Percentiles rank a stretch among this genome's conserved stretches.
These are phyloP conservation scores for Petaurus breviceps DNA, from an alignment of 2,113 vertebrate genomes.

Conservation along the genomic window DNA sequence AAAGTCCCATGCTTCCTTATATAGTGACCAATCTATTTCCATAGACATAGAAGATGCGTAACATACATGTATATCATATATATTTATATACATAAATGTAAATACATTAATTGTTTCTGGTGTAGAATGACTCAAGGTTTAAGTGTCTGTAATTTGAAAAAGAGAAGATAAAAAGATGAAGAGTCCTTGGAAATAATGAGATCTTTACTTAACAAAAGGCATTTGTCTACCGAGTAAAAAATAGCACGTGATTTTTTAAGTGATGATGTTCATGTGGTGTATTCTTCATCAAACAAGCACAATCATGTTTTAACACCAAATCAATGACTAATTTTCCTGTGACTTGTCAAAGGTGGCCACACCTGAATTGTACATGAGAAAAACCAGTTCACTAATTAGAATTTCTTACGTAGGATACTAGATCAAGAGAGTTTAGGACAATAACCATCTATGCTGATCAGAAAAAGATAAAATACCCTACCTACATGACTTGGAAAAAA, in stretches of 20 bases:
- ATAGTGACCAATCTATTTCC: background rate
- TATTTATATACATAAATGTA: constrained; percentile 1
- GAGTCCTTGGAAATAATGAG: background rate
- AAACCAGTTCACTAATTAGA: constrained; percentile 64
- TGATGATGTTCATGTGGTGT: constrained; percentile 37
- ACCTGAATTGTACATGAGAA: constrained; percentile 56
- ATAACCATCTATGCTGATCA: background rate
- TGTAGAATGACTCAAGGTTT: constrained; percentile 34
- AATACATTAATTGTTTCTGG: constrained; percentile 23
- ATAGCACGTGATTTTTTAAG: constrained; percentile 9
- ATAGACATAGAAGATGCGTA: background rate
- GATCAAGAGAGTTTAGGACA: constrained; percentile 11
- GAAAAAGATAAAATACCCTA: constrained; percentile 17
- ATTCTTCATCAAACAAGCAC: constrained; percentile 65
- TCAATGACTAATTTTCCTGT: constrained; percentile 77
- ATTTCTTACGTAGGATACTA: background rate
- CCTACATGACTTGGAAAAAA: background rate
- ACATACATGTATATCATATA: background rate
- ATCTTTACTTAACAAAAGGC: constrained; percentile 58
- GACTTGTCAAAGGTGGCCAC: constrained; percentile 69
- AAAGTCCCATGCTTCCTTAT: background rate
- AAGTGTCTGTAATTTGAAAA: constrained; percentile 70
- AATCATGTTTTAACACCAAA: constrained; percentile 74
- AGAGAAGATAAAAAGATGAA: constrained; percentile 27
- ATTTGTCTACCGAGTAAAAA: constrained; percentile 57